Evolutionary conservation across 2,797 vertebrate species (phyloP).

Genomic region (Erithacus rubecula): DNA sequence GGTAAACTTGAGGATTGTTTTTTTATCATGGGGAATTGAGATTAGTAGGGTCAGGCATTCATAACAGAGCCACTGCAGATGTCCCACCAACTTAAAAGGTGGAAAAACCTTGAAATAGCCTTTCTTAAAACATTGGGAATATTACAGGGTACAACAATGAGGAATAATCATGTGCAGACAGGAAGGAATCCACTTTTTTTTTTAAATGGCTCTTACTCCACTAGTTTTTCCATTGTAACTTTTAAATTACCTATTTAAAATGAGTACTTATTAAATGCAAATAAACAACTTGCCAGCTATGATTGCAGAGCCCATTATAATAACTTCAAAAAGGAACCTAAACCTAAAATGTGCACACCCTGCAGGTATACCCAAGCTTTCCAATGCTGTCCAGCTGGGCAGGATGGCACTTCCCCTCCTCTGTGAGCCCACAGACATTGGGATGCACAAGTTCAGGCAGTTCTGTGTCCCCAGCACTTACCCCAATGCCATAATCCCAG

Average conservation of each 20-base stretch:
- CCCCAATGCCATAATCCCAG: slow-evolving; percentile 98
- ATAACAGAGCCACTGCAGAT: neutral
- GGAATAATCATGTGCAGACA: neutral
- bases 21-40: neutral
- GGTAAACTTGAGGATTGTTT: neutral
- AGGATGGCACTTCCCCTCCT: neutral
- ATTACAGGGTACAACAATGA: neutral
- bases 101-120: neutral
- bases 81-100: neutral
- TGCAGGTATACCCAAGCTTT: neutral
- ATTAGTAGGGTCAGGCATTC: neutral
- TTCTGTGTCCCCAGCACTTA: slow-evolving; percentile 61
- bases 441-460: neutral
- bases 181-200: neutral
- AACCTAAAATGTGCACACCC: neutral
- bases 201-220: neutral
- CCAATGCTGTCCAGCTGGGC: neutral
- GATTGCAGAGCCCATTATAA: neutral
- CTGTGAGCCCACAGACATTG: rapidly evolving
- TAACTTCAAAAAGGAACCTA: neutral
- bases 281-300: neutral
- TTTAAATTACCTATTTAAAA: neutral
- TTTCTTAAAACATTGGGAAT: neutral
- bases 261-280: neutral
- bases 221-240: neutral